These are phyloP conservation scores for Drosophila neonasuta DNA, from an alignment of 2,888 invertebrate species.

Conservation along the genomic window DNA sequence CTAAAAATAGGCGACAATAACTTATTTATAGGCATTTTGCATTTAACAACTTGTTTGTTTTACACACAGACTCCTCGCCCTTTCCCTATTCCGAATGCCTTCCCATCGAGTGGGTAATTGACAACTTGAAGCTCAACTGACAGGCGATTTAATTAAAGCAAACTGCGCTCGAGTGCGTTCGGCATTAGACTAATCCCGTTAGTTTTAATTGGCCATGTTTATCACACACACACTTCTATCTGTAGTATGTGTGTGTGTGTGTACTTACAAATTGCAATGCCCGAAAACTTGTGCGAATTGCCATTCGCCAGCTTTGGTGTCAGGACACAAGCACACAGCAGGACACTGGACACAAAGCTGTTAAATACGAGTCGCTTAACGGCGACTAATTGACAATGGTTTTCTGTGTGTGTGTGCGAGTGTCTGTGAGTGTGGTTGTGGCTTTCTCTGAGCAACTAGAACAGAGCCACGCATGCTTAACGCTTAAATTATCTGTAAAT, in stretches of 20 bases:
- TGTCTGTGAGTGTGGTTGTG: slow-evolving; percentile 12
- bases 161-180: slow-evolving; percentile 68
- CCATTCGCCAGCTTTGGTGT: slow-evolving; percentile 6
- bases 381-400: slow-evolving; percentile 68
- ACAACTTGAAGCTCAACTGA: slow-evolving; percentile 62
- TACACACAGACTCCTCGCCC: not conserved
- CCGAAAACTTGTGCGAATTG: slow-evolving; percentile 24
- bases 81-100: not conserved
- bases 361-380: slow-evolving; percentile 60
- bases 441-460: slow-evolving; percentile 25
- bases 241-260: not conserved
- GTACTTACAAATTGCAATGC: slow-evolving; percentile 44
- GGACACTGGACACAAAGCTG: slow-evolving; percentile 50
- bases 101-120: slow-evolving; percentile 48
- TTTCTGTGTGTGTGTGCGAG: slow-evolving; percentile 5
- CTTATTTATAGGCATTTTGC: slow-evolving; percentile 55
- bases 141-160: slow-evolving; percentile 65
- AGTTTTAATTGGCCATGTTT: slow-evolving; percentile 72
- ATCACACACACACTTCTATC: slow-evolving; percentile 44
- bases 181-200: slow-evolving; percentile 65
- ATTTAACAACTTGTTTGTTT: slow-evolving; percentile 44
- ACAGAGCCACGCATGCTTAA: slow-evolving; percentile 51
- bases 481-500: slow-evolving; percentile 73
- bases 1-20: slow-evolving; percentile 44
- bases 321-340: slow-evolving; percentile 43